These are phyloP conservation scores for Trogon melanurus DNA, from an alignment of 2,113 vertebrate genomes.

Conservation along the genomic window DNA sequence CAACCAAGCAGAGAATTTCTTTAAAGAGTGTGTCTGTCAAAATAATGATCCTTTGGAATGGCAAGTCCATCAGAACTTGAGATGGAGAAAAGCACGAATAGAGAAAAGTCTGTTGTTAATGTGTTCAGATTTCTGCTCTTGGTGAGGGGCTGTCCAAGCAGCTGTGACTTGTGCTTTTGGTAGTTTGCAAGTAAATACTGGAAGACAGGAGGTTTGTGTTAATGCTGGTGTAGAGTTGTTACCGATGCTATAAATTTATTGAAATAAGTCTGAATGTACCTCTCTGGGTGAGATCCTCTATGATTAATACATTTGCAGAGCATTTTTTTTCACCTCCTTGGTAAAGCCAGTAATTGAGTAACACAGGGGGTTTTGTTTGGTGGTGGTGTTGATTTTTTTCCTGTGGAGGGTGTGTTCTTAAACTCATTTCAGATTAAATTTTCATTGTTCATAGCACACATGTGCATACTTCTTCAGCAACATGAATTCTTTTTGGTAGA, in stretches of 20 bases:
- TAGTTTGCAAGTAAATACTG: not conserved
- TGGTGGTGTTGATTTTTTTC: not conserved
- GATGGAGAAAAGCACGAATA: not conserved
- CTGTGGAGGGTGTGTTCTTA: not conserved
- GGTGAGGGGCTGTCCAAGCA: not conserved
- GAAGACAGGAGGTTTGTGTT: not conserved
- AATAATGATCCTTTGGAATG: not conserved
- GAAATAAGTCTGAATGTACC: not conserved
- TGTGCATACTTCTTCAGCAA: not conserved
- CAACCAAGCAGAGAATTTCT: not conserved
- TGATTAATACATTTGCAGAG: not conserved
- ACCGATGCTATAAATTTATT: not conserved
- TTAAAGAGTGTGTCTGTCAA: not conserved
- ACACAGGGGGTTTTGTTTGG: not conserved
- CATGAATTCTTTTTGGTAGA: constrained; percentile 20
- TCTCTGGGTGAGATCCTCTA: not conserved
- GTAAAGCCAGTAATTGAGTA: not conserved
- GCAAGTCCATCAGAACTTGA: not conserved
- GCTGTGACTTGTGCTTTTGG: not conserved
- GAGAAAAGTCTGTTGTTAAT: not conserved
- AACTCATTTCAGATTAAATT: not conserved
- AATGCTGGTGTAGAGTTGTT: not conserved
- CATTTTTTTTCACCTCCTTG: not conserved
- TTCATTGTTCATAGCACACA: not conserved
- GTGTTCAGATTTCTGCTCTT: not conserved